phyloP scores from a whole-genome alignment of 2,888 invertebrate species.

The Torymus tubicola region DNA sequence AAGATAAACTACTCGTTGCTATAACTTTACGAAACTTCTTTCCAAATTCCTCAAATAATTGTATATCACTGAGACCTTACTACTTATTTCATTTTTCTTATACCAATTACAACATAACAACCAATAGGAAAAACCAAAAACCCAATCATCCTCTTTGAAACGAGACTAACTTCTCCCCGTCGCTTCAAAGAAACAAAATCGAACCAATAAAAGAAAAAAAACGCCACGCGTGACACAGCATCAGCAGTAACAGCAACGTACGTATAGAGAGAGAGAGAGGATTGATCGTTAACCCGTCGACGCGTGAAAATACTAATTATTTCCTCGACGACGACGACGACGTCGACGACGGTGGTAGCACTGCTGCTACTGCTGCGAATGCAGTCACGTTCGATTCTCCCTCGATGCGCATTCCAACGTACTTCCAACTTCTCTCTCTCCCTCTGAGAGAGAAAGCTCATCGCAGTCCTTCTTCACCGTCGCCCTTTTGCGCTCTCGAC shows the following conservation, averaged over 20 bases:
- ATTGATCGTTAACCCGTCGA: conserved; percentile 41
- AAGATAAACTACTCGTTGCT: too few relatives aligned
- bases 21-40: too few relatives aligned
- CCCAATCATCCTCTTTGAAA: too few relatives aligned
- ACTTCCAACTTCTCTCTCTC: conserved; percentile 12
- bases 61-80: too few relatives aligned
- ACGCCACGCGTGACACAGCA: neutral
- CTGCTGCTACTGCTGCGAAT: neutral
- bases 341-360: too few relatives aligned
- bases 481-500: conserved; percentile 3
- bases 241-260: neutral
- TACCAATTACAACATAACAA: too few relatives aligned
- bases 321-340: conserved; percentile 22
- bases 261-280: conserved; percentile 6
- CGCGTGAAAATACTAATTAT: conserved; percentile 54
- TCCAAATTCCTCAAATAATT: too few relatives aligned
- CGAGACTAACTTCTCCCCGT: too few relatives aligned
- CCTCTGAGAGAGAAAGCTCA: conserved; percentile 11
- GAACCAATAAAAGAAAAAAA: neutral
- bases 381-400: conserved; percentile 37
- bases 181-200: too few relatives aligned
- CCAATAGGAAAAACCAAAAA: too few relatives aligned
- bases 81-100: too few relatives aligned
- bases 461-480: conserved; percentile 4
- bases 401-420: too few relatives aligned